Conservation (phyloP, 2,888 invertebrate species). For the Vannuccia rotundouncinata region DNA sequence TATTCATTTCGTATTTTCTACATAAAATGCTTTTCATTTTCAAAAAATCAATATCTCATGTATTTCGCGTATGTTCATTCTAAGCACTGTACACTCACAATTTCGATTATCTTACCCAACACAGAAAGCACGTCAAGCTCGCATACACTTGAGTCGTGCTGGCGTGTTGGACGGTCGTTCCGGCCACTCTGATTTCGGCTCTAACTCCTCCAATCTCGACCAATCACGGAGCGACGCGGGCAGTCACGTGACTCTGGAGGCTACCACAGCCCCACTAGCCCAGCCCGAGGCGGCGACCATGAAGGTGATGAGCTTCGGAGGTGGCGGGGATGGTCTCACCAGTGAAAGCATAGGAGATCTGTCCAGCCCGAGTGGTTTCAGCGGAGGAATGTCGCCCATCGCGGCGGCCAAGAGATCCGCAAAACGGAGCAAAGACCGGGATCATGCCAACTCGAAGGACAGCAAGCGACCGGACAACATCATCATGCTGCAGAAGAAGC, state of each 20-base stretch:
- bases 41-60: too few relatives aligned
- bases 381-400: neutral
- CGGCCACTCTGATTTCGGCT: neutral
- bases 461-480: neutral
- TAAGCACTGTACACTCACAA: too few relatives aligned
- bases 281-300: neutral
- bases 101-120: neutral
- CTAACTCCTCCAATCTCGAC: neutral
- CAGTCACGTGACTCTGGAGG: neutral
- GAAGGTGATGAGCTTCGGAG: neutral
- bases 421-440: neutral
- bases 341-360: neutral
- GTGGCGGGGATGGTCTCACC: neutral
- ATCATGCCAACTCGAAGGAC: neutral
- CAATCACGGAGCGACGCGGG: neutral
- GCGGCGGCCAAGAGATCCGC: too few relatives aligned
- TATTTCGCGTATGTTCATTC: too few relatives aligned
- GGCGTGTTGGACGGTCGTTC: neutral
- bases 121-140: neutral
- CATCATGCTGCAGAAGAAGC: slow-evolving; percentile 10
- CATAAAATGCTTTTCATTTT: too few relatives aligned
- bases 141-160: neutral
- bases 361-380: neutral
- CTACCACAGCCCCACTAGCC: neutral
- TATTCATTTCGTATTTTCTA: too few relatives aligned